These are phyloP conservation scores for Gymnodraco acuticeps DNA, from an alignment of 2,797 vertebrate genomes.

Conservation along the genomic window DNA sequence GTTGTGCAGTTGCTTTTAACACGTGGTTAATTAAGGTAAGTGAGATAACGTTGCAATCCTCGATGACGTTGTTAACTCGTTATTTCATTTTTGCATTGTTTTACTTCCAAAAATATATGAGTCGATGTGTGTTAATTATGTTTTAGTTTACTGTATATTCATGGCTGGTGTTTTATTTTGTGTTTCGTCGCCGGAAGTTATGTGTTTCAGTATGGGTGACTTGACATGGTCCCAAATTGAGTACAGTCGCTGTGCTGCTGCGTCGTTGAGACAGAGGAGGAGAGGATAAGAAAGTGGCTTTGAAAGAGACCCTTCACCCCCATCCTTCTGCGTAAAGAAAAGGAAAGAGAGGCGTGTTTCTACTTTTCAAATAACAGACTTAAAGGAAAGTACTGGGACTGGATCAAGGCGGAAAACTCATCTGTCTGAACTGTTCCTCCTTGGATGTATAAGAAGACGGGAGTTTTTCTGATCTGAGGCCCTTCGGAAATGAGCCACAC, in stretches of 20 bases:
- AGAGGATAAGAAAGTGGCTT: slow-evolving; percentile 39
- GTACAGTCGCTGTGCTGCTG: slow-evolving; percentile 56
- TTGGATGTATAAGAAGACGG: slow-evolving; percentile 51
- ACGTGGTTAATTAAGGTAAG: background rate
- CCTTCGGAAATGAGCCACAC: slow-evolving; percentile 50
- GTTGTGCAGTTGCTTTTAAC: background rate
- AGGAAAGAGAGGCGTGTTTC: background rate
- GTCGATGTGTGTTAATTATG: background rate
- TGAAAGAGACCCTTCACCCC: slow-evolving; percentile 17
- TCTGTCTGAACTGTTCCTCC: slow-evolving; percentile 24
- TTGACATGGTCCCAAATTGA: slow-evolving; percentile 69
- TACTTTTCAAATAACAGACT: slow-evolving; percentile 14
- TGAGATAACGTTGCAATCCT: too few relatives aligned
- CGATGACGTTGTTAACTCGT: background rate
- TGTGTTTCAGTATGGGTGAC: accelerated
- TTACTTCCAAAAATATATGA: too few relatives aligned
- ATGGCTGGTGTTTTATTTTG: slow-evolving; percentile 49
- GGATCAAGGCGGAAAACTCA: slow-evolving; percentile 40
- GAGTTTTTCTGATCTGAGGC: slow-evolving; percentile 43
- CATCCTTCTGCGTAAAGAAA: slow-evolving; percentile 6
- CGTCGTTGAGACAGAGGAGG: slow-evolving; percentile 44
- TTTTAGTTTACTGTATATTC: background rate
- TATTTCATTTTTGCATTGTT: background rate
- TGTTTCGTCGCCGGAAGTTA: slow-evolving; percentile 36
- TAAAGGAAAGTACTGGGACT: slow-evolving; percentile 29